Evolutionary conservation across 2,888 invertebrate genomes (phyloP).

Genomic region (Creontiades dilutus): DNA sequence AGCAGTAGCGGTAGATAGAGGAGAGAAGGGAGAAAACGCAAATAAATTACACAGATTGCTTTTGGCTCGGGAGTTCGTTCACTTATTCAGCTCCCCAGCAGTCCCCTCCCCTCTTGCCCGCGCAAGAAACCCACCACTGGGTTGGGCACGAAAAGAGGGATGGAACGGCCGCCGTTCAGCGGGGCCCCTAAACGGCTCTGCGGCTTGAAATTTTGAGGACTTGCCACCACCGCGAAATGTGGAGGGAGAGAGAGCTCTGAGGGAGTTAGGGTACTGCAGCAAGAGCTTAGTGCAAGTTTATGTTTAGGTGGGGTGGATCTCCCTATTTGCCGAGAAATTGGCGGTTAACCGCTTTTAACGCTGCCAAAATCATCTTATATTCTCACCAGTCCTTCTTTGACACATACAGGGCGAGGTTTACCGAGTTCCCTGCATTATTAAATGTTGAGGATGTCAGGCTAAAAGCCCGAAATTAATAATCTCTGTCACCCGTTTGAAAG

Average conservation of each 20-base stretch:
- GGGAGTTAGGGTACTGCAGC: background rate
- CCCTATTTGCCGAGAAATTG: constrained; percentile 18
- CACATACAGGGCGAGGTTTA: background rate
- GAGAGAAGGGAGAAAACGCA: constrained; percentile 18
- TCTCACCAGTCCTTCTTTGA: constrained; percentile 12
- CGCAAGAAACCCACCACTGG: constrained; percentile 14
- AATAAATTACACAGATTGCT: constrained; percentile 70
- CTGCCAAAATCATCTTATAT: background rate
- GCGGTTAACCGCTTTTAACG: constrained; percentile 46
- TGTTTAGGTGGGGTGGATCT: constrained; percentile 1
- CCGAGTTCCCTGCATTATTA: background rate
- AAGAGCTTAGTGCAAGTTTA: constrained; percentile 44
- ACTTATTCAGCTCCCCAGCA: constrained; percentile 51
- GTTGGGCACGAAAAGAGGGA: constrained; percentile 19
- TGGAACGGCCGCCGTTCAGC: background rate
- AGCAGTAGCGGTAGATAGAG: background rate
- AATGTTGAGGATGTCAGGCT: background rate
- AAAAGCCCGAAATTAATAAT: background rate
- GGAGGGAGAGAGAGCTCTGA: background rate
- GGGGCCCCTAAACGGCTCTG: constrained; percentile 43
- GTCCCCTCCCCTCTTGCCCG: background rate
- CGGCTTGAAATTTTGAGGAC: constrained; percentile 52
- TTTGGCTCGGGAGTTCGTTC: constrained; percentile 66
- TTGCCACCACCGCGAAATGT: constrained; percentile 26
- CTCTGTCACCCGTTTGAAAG: background rate